A percentile compares a stretch with the other conserved stretches of the same genome.
Evolutionary conservation across 2,113 vertebrate genomes (phyloP).

Genomic region (Holacanthus passer): DNA sequence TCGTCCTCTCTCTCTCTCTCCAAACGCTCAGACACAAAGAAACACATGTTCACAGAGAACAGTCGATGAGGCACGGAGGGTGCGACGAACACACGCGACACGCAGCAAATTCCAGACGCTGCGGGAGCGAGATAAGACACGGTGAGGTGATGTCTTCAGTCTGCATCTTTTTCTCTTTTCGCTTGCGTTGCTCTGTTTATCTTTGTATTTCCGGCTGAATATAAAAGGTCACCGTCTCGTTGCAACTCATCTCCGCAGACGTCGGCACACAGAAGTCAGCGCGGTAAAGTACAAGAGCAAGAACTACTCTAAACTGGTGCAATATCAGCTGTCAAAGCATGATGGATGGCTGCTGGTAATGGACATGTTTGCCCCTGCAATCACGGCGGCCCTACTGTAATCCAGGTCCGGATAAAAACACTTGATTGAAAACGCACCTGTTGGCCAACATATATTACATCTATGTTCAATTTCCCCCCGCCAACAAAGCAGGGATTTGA

Average conservation of each 20-base stretch:
- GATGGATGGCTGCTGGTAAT: constrained; percentile 52
- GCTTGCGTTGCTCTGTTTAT: constrained; percentile 7
- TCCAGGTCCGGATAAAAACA: constrained; percentile 32
- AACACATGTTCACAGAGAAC: constrained; percentile 28
- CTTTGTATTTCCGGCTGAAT: constrained; percentile 40
- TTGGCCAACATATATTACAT: constrained; percentile 21
- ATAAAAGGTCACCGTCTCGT: constrained; percentile 56
- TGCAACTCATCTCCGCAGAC: constrained; percentile 32
- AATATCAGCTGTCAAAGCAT: constrained; percentile 55
- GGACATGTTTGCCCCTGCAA: constrained; percentile 21
- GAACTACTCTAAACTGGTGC: constrained; percentile 29
- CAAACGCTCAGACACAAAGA: constrained; percentile 16
- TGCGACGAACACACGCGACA: constrained; percentile 22
- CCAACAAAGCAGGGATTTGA: background rate
- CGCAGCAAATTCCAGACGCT: constrained; percentile 40
- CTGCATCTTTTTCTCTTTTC: background rate
- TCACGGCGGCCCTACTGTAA: constrained; percentile 34
- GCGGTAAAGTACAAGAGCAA: constrained; percentile 35
- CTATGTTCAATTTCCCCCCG: background rate
- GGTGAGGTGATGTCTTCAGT: constrained; percentile 2
- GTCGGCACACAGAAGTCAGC: constrained; percentile 23
- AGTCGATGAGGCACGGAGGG: constrained; percentile 35
- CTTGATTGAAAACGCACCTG: constrained; percentile 26
- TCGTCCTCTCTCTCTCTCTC: background rate
- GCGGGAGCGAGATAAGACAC: constrained; percentile 21